Base-by-base conservation (phyloP, 2,797 vertebrate genomes). In the Acrossocheilus fasciatus region DNA sequence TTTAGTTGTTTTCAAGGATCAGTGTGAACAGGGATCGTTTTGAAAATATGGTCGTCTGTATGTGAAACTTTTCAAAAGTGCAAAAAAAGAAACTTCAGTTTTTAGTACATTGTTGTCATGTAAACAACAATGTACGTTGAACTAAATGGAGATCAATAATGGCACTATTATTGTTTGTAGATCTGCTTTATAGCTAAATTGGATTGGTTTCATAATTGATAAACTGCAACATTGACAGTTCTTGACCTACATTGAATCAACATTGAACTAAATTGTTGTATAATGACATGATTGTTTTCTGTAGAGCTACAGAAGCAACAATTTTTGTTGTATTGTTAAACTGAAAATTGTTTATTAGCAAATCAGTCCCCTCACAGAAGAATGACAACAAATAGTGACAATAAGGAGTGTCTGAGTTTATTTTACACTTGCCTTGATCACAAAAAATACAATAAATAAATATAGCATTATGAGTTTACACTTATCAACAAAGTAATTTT, bases 401-500 rank as follows among this genome's bases (percentile, higher is more conserved):
- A 36, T 68, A 68, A 36, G 36, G 30, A 8, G 17, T 9, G 6
- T 66, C 15, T 20, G 0, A 66, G 75, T 87, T 87, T 87, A 87
- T 84, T 83, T 73, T 74, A 74, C 54, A 74, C 1, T 87, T 79
- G 2, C 11, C n/a, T 43, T 74, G 45, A 82, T 64, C 57, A 83
- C 82, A 64, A 47, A 75, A 43, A 64, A 14, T 50, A 84, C 57
- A 50, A 30, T 76, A 84, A 84, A 84, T 84, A 81, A 80, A 86
- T 73, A 81, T 12, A 64, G 17, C 52, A 73, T 80, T 39, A 81
- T 73, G 43, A 23, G 14, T 84, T 76, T 84, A 75, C 30, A 64
- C 26, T 26, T 41, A 64, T 59, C 54, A 81, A 80, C 41, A 14
- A 45, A 57, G n/a, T 62, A 5, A 36, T n/a, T 34, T 0, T 26